Evolutionary conservation across 2,797 vertebrate genomes (phyloP), one percentile per base, ranked within the genome.

Genomic region (Psittacula derbiana): DNA sequence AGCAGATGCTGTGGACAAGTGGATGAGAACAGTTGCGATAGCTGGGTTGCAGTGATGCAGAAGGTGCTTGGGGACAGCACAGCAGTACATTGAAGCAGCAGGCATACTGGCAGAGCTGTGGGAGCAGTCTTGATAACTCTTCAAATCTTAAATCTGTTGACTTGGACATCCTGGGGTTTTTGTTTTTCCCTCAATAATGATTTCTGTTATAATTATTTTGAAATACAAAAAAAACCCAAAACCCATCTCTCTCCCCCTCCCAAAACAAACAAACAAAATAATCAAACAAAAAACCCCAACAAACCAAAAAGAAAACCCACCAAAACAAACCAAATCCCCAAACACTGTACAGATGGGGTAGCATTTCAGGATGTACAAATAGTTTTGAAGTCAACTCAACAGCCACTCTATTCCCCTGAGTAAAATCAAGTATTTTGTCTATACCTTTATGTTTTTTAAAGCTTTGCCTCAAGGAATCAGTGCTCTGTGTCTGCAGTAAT

Each of bases 381-480:
- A 65, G 13, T 61, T 92, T 27, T 80, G 47, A 74, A 46, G 25
- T 66, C 40, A 61, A 33, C n/a, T 33, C n/a, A 7, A 12, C 2
- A 6, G 19, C 8, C 44, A 40, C 10, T 16, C 2, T 14, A 73
- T 78, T 80, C 17, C 15, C 7, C 28, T 4, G 44, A 67, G 64
- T 75, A 71, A 88, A 70, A 49, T 46, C 2, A 69, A 55, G 11
- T 36, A 44, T 61, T 76, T 76, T 85, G 36, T 82, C 67, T 93
- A 5, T 88, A 81, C 33, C 86, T 95, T 91, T 70, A 57, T 53
- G 28, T 69, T 93, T 87, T 93, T 93, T 88, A 94, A 89, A 90
- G 81, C 50, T 96, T 53, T 92, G 43, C 83, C 92, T 93, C 79
- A 95, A 96, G 80, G 80, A 95, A 92, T 96, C 91, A 97, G 81